Percentiles rank a stretch among this genome's conserved stretches.
Evolutionary conservation across 2,113 vertebrate genomes (phyloP).

Genomic region (Parus major): DNA sequence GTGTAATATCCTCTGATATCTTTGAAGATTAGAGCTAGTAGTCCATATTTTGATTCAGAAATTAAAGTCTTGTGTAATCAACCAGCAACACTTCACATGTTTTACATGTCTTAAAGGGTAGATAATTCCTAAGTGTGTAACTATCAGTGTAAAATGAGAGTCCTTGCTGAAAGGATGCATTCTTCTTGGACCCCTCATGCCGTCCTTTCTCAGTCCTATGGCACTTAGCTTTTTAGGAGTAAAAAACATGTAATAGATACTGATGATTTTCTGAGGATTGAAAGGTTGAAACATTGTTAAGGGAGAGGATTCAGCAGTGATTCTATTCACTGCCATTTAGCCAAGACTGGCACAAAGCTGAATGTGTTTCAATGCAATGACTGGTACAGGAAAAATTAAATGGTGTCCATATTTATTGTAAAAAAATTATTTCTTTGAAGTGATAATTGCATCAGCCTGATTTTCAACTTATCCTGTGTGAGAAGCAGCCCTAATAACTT

Average conservation of each 20-base stretch:
- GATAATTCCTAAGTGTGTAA: background rate
- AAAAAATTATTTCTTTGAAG: background rate
- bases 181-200: background rate
- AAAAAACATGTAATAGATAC: background rate
- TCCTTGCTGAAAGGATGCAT: background rate
- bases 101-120: background rate
- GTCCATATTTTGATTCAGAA: background rate
- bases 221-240: background rate
- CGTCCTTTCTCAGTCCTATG: background rate
- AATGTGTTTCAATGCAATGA: background rate
- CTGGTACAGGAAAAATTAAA: background rate
- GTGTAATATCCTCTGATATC: background rate
- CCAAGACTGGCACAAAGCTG: background rate
- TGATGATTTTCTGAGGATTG: background rate
- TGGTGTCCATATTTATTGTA: background rate
- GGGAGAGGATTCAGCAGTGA: background rate
- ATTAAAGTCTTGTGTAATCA: background rate
- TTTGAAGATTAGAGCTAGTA: background rate
- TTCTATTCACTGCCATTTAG: background rate
- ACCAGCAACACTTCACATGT: background rate
- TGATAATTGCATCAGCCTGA: background rate
- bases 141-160: background rate
- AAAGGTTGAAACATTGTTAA: background rate
- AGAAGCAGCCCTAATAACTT: background rate
- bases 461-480: background rate